Evolutionary conservation across 2,113 vertebrate species (phyloP), one percentile per base, ranked within the genome.

Genomic region (Chamaetylas fuelleborni): DNA sequence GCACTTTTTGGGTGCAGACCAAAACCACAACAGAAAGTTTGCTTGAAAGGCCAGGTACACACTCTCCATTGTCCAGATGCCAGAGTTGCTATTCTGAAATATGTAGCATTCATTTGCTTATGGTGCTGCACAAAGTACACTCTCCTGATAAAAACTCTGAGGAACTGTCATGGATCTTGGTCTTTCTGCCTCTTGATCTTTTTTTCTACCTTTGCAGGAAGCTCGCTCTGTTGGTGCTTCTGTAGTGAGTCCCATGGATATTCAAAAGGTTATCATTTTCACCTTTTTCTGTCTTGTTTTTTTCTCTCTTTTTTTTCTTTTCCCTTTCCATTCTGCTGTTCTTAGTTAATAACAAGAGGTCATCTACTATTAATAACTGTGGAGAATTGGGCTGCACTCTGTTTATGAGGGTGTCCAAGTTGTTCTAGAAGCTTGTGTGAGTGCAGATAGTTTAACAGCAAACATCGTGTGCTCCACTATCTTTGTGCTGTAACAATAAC

Each of bases 211-310:
- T 25, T 98, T 98, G 67, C 98, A 98, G 98, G 98, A 96, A 89
- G 83, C 74, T 96, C 92, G 71, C 67, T 98, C 97, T 97, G 67
- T 96, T 97, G 97, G 92, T 62, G 88, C 97, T 97, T 98, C 98
- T 96, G 60, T 97, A 97, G 94, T 81, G 92, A 97, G 86, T 96
- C 95, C 97, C 95, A 79, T 96, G 97, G 97, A 98, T 89, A 90
- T 94, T 92, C 98, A 98, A 96, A 98, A 98, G 98, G 98, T 98
- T 97, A 93, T 83, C 6, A 11, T 94, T 96, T 97, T 93, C 72
- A 47, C 77, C 93, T 91, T 94, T 82, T 85, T 91, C 50, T 94
- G 71, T 70, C 88, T 81, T 92, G 56, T 6, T 28, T 33, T 77
- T 84, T 72, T 53, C 42, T 28, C 2, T 36, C 79, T n/a, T 85